phyloP scores from a whole-genome alignment of 2,888 invertebrate species.

The Clitarchus hookeri region DNA sequence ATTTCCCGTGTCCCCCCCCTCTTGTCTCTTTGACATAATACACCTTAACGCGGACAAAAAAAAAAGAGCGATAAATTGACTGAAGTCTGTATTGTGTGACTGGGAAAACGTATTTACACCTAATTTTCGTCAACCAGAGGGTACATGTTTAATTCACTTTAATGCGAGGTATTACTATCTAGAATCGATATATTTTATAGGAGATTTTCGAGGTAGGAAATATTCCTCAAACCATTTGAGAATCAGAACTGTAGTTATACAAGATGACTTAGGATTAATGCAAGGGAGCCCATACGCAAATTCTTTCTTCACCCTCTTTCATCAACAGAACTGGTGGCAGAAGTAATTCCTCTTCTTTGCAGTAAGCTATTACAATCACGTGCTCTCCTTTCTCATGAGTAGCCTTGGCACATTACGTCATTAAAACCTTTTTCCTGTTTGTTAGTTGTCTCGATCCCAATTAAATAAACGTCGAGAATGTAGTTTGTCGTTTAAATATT shows the following conservation, averaged over 20 bases:
- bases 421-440: too few relatives aligned
- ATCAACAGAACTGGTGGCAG: conserved; percentile 40
- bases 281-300: conserved; percentile 38
- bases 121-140: background rate
- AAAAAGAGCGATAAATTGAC: background rate
- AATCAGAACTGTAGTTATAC: conserved; percentile 38
- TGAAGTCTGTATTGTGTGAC: background rate
- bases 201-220: conserved; percentile 29
- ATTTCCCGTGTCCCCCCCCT: too few relatives aligned
- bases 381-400: conserved; percentile 37
- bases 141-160: background rate
- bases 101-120: background rate
- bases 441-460: too few relatives aligned
- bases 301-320: conserved; percentile 42
- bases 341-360: conserved; percentile 39
- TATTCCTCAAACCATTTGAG: conserved; percentile 36
- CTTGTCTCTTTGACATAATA: background rate
- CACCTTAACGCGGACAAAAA: background rate
- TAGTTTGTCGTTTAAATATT: too few relatives aligned
- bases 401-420: too few relatives aligned
- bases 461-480: too few relatives aligned
- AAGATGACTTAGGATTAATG: conserved; percentile 42
- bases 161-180: background rate
- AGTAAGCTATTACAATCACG: conserved; percentile 34
- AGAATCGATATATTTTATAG: background rate